These are phyloP conservation scores for Caranx melampygus DNA, from an alignment of 2,113 vertebrate genomes.

Conservation along the genomic window DNA sequence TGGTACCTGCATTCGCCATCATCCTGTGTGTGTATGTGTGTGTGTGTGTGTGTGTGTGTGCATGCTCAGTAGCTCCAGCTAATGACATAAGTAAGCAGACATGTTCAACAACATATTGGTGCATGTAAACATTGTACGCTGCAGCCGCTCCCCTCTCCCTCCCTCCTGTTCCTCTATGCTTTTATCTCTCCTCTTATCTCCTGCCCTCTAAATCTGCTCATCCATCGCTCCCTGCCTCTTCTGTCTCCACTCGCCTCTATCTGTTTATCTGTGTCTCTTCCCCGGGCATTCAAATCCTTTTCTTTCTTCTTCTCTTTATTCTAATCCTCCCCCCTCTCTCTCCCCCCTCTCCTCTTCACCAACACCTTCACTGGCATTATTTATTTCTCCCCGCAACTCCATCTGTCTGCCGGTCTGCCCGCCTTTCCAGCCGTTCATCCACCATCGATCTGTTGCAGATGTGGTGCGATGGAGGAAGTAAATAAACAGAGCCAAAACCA, in stretches of 20 bases:
- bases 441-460: constrained; percentile 71
- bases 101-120: constrained; percentile 68
- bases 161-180: constrained; percentile 48
- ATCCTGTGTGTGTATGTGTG: neutral
- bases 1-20: constrained; percentile 27
- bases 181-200: constrained; percentile 74
- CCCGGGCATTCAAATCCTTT: constrained; percentile 53
- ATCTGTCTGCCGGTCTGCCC: constrained; percentile 71
- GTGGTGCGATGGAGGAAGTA: constrained; percentile 72
- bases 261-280: constrained; percentile 67
- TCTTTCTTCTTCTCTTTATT: constrained; percentile 50
- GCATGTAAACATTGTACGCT: constrained; percentile 75
- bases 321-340: constrained; percentile 34
- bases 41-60: constrained; percentile 23
- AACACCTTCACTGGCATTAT: constrained; percentile 71
- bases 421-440: constrained; percentile 68
- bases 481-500: constrained; percentile 77
- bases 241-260: constrained; percentile 59
- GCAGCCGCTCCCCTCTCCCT: constrained; percentile 19
- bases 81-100: constrained; percentile 76
- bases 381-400: constrained; percentile 68
- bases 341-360: constrained; percentile 23
- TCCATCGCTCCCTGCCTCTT: constrained; percentile 65
- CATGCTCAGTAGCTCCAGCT: constrained; percentile 39
- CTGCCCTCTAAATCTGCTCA: constrained; percentile 72